A percentile compares a stretch with the other conserved stretches of the same genome.
phyloP scores from a whole-genome alignment of 2,888 invertebrate genomes.

The Pollenia griseotomentosa region DNA sequence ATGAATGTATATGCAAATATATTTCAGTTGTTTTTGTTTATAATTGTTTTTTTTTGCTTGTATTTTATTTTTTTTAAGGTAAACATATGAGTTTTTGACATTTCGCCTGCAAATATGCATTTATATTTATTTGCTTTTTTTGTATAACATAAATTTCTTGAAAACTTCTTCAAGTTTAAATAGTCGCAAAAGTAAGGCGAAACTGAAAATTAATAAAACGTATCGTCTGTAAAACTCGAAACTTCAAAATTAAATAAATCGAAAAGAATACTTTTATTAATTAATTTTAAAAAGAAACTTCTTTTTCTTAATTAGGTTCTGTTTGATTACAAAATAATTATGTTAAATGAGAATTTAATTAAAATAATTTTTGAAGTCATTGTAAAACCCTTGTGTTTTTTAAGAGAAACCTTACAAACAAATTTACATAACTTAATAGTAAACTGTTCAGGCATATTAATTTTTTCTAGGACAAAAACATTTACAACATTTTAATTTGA shows the following conservation, averaged over 20 bases:
- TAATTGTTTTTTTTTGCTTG: conserved; percentile 25
- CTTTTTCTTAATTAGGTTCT: not conserved
- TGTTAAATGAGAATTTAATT: not conserved
- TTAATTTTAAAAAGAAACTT: too few relatives aligned
- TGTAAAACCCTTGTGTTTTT: not conserved
- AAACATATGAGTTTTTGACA: conserved; percentile 51
- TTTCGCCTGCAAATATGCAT: conserved; percentile 55
- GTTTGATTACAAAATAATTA: conserved; percentile 28
- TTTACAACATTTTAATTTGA: too few relatives aligned
- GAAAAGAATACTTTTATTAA: too few relatives aligned
- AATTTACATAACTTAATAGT: too few relatives aligned
- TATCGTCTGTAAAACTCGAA: too few relatives aligned
- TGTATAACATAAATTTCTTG: not conserved
- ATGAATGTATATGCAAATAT: not conserved
- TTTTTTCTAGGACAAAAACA: too few relatives aligned
- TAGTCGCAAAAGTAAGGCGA: not conserved
- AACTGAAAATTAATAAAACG: too few relatives aligned
- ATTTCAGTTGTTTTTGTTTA: not conserved
- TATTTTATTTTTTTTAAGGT: conserved; percentile 32
- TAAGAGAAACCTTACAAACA: too few relatives aligned
- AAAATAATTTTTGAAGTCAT: not conserved
- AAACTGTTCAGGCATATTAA: too few relatives aligned
- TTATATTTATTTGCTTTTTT: conserved; percentile 18
- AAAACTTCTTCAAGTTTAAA: not conserved
- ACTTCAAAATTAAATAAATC: too few relatives aligned